Evolutionary conservation across 2,888 invertebrate genomes (phyloP).

Genomic region (Drosophila setosimentum): DNA sequence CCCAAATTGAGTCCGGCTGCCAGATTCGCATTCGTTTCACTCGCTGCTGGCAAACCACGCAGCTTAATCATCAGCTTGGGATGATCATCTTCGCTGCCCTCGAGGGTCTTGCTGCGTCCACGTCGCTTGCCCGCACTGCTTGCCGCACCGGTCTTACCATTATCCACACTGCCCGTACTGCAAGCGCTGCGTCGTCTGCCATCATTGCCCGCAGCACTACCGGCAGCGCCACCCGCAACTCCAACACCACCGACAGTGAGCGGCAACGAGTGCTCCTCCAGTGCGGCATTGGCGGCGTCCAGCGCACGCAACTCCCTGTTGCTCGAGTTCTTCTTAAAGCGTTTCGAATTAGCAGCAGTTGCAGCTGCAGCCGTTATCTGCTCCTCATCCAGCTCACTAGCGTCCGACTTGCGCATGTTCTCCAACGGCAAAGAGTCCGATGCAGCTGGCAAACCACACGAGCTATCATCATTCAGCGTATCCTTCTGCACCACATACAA

Average conservation of each 20-base stretch:
- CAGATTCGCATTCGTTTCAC: slow-evolving; percentile 47
- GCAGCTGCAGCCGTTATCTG: slow-evolving; percentile 89
- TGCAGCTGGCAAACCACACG: slow-evolving; percentile 86
- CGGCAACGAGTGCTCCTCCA: slow-evolving; percentile 84
- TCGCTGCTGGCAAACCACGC: slow-evolving; percentile 83
- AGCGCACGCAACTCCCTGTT: slow-evolving; percentile 88
- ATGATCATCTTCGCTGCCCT: slow-evolving; percentile 84
- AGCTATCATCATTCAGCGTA: slow-evolving; percentile 93
- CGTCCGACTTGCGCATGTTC: slow-evolving; percentile 92
- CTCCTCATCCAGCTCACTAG: slow-evolving; percentile 93
- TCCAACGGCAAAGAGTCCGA: slow-evolving; percentile 85
- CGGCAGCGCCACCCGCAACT: slow-evolving; percentile 6
- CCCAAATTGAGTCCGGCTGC: slow-evolving; percentile 47
- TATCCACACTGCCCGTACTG: slow-evolving; percentile 84
- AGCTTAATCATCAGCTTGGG: slow-evolving; percentile 91
- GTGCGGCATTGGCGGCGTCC: slow-evolving; percentile 87
- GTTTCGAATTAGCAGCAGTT: slow-evolving; percentile 85
- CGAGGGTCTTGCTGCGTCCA: slow-evolving; percentile 84
- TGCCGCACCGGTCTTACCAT: slow-evolving; percentile 80
- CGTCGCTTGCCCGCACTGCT: slow-evolving; percentile 83
- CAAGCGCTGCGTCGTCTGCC: slow-evolving; percentile 86
- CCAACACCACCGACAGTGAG: slow-evolving; percentile 85
- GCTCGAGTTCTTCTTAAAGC: slow-evolving; percentile 86
- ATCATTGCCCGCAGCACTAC: slow-evolving; percentile 82
- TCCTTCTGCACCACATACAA: slow-evolving; percentile 93